Evolutionary conservation across 2,113 vertebrate genomes (phyloP).

Genomic region (Girardinichthys multiradiatus): DNA sequence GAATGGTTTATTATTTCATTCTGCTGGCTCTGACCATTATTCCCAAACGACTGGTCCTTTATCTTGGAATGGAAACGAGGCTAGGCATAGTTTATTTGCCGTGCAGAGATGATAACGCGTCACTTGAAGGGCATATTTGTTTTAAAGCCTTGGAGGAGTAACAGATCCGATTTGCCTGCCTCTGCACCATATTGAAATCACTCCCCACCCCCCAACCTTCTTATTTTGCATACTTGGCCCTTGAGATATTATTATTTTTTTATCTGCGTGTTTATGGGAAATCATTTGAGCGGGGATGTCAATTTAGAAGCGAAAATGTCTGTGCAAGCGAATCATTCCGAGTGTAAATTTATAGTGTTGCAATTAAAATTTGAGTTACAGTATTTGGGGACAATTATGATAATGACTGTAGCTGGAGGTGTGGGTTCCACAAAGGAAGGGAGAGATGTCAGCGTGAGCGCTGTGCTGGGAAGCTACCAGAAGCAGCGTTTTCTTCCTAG

Average conservation of each 20-base stretch:
- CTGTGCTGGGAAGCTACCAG: slow-evolving; percentile 43
- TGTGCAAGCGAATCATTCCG: slow-evolving; percentile 69
- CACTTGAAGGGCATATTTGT: slow-evolving; percentile 74
- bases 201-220: background rate
- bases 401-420: slow-evolving; percentile 79
- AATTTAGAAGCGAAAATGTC: slow-evolving; percentile 77
- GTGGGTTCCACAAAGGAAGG: slow-evolving; percentile 66
- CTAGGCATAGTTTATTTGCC: slow-evolving; percentile 72
- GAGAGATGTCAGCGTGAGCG: slow-evolving; percentile 46
- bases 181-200: slow-evolving; percentile 60
- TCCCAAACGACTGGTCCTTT: slow-evolving; percentile 76
- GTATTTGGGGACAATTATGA: slow-evolving; percentile 80
- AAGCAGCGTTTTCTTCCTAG: slow-evolving; percentile 9
- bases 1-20: slow-evolving; percentile 79
- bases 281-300: slow-evolving; percentile 74
- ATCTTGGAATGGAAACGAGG: slow-evolving; percentile 73
- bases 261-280: slow-evolving; percentile 76
- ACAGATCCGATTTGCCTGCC: slow-evolving; percentile 55
- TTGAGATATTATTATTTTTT: slow-evolving; percentile 69
- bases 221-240: slow-evolving; percentile 60
- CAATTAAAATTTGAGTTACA: slow-evolving; percentile 78
- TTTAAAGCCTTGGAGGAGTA: slow-evolving; percentile 65
- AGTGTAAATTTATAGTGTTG: slow-evolving; percentile 77
- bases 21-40: slow-evolving; percentile 68
- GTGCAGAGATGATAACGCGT: slow-evolving; percentile 54